Base-by-base conservation (phyloP, 1,140 invertebrate species). In the Steinernema feltiae region DNA sequence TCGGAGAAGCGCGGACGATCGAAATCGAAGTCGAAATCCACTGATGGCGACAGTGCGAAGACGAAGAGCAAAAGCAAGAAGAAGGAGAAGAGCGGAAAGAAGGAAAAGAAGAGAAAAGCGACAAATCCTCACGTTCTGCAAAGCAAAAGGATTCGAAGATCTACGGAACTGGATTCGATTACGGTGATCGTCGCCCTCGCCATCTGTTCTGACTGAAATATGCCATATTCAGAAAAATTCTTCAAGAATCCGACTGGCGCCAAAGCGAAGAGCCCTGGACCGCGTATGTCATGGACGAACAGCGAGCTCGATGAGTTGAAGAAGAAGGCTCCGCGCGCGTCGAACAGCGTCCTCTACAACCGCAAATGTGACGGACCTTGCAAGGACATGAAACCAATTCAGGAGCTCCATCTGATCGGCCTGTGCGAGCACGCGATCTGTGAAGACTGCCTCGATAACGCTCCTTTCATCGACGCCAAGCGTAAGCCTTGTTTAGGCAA, bases 81-180 rank as follows among this genome's bases (percentile, higher is more conserved):
- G 24, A 27, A 63, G 24, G 12, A 63, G 53, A 63, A 63, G 24
- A 27, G 12, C 53, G 53, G 2, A 21, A n/a, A 63, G 35, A 41
- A 41, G 35, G 18, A 41, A 41, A 63, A 21, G 53, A 17, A 17
- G 24, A 63, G 53, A 63, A 63, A n/a, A 46, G 41, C 7, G n/a
- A n/a, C 41, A 46, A 46, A 46, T 12, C 7, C 7, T 7, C 7
- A 46, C 15, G 24, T 15, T 7, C 24, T 27, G 24, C 7, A 27
- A 27, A 63, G 53, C 15, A 12, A 7, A 12, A 15, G 24, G 24
- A 27, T 12, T 7, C 7, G 12, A 27, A 27, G 53, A 63, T 63
- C 24, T 63, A 63, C 24, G 53, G 53, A 3, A 63, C 53, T 63
- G 53, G 53, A 63, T 63, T 63, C 53, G 53, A 63, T 63, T 63